Percentiles rank a stretch among this genome's conserved stretches.
phyloP scores from a whole-genome alignment of 2,113 vertebrate genomes.

The Ageneiosus marmoratus region DNA sequence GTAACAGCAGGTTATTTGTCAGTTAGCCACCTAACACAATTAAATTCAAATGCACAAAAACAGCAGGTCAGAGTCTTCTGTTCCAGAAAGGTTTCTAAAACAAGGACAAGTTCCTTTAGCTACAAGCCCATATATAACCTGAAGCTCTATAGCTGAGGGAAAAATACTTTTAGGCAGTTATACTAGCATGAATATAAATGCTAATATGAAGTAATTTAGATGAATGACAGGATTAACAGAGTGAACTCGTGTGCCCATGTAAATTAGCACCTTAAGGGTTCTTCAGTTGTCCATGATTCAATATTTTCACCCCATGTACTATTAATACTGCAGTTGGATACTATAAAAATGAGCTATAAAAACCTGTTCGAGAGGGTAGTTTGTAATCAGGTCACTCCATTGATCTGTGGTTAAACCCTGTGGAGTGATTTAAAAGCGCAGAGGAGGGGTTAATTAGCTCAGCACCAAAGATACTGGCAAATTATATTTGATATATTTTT shows the following conservation, averaged over 20 bases:
- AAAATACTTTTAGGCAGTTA: not conserved
- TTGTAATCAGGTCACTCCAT: no score
- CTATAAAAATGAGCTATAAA: not conserved
- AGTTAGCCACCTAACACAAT: not conserved
- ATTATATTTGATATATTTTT: no score
- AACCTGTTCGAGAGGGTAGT: not conserved
- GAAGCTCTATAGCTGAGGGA: not conserved
- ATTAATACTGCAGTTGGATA: not conserved
- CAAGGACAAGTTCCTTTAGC: not conserved
- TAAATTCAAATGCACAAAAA: not conserved
- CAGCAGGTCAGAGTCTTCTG: not conserved
- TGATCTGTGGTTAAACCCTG: no score
- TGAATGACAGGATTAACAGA: not conserved
- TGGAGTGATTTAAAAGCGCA: no score
- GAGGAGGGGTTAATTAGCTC: no score
- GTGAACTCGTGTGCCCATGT: not conserved
- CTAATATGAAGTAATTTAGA: not conserved
- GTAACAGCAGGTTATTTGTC: not conserved
- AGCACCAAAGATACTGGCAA: no score
- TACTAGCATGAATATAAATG: not conserved
- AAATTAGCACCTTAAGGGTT: not conserved
- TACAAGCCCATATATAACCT: not conserved
- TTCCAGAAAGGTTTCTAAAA: not conserved
- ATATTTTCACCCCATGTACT: not conserved
- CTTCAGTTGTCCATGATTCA: not conserved